phyloP scores from a whole-genome alignment of 2,888 invertebrate species.

The Gasteruption jaculator region DNA sequence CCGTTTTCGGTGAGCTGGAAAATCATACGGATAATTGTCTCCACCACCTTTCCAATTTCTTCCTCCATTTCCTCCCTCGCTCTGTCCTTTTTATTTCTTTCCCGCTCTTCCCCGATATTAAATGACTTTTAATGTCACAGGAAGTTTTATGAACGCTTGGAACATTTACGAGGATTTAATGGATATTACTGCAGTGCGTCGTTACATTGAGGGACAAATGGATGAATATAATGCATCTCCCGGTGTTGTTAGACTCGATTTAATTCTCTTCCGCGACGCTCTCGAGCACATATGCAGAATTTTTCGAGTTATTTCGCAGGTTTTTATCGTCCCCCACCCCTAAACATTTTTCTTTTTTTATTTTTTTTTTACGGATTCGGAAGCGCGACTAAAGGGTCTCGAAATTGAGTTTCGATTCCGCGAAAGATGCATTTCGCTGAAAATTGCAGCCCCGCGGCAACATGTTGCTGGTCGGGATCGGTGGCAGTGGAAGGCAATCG shows the following conservation, averaged over 20 bases:
- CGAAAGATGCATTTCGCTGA: neutral
- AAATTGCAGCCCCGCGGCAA: slow-evolving; percentile 68
- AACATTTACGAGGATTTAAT: slow-evolving; percentile 76
- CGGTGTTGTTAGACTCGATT: slow-evolving; percentile 73
- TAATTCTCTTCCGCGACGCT: slow-evolving; percentile 83
- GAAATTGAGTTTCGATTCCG: neutral
- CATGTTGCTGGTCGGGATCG: slow-evolving; percentile 79
- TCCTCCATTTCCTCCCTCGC: neutral
- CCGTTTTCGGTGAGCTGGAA: slow-evolving; percentile 72
- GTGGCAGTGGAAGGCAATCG: slow-evolving; percentile 82
- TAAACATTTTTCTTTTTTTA: neutral
- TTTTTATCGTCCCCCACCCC: too few relatives aligned
- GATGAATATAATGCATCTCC: slow-evolving; percentile 77
- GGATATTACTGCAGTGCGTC: slow-evolving; percentile 59
- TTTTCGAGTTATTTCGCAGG: slow-evolving; percentile 74
- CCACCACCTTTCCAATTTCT: neutral
- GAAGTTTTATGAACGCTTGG: slow-evolving; percentile 70
- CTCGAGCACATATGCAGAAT: slow-evolving; percentile 82
- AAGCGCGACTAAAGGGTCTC: neutral
- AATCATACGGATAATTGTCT: slow-evolving; percentile 1
- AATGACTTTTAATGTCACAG: slow-evolving; percentile 32
- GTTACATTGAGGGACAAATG: slow-evolving; percentile 58
- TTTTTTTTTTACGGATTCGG: too few relatives aligned
- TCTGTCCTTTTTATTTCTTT: neutral
- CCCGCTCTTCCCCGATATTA: neutral